Evolutionary conservation across 2,113 vertebrate genomes (phyloP).

Genomic region (Empidonax alnorum): DNA sequence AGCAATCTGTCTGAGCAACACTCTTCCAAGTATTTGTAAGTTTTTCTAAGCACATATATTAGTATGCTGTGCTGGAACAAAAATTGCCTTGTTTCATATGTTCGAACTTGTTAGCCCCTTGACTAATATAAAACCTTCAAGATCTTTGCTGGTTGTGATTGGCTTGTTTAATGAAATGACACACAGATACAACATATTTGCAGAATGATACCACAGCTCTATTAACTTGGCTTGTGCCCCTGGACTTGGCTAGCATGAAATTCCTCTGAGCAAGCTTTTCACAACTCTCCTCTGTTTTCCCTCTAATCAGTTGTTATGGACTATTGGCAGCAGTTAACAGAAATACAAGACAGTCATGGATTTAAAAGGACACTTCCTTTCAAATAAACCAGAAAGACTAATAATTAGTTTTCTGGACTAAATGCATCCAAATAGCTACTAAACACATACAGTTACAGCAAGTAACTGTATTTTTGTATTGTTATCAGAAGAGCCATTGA

Average conservation of each 20-base stretch:
- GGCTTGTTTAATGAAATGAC: neutral
- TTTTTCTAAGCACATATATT: neutral
- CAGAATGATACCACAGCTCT: constrained; percentile 17
- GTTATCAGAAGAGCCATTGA: neutral
- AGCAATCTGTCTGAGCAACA: constrained; percentile 17
- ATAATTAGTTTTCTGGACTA: constrained; percentile 3
- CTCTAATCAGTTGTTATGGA: constrained; percentile 29
- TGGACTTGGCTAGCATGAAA: neutral
- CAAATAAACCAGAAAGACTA: constrained; percentile 40
- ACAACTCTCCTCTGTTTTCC: constrained; percentile 1
- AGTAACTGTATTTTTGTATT: neutral
- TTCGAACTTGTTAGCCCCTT: constrained; percentile 11
- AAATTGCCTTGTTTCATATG: constrained; percentile 6
- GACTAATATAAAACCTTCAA: neutral
- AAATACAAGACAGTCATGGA: neutral
- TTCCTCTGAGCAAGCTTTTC: constrained; percentile 17
- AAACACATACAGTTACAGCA: neutral
- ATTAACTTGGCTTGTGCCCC: constrained; percentile 17
- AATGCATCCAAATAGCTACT: neutral
- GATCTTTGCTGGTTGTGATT: constrained; percentile 2
- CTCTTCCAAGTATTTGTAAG: neutral
- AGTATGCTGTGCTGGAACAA: neutral
- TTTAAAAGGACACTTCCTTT: constrained; percentile 44
- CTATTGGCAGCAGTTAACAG: constrained; percentile 50
- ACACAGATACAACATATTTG: constrained; percentile 45